Conservation (phyloP, 2,797 vertebrate genomes). For the Sebastes oblongus region DNA sequence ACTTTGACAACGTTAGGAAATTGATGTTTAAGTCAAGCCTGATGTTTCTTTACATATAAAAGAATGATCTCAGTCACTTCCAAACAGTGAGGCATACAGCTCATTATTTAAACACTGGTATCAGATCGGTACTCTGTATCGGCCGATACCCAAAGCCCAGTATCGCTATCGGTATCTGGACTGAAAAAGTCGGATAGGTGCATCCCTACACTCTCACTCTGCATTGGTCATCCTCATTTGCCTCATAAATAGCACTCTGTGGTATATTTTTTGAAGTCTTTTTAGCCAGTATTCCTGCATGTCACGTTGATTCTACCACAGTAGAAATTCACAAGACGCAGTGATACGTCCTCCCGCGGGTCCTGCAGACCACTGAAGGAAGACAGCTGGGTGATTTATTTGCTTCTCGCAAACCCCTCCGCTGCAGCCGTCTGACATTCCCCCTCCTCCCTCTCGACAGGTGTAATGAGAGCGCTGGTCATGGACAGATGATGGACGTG, state of each 20-base stretch:
- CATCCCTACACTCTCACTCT: not conserved
- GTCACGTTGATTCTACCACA: not conserved
- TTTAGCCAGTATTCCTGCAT: not conserved
- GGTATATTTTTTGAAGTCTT: not conserved
- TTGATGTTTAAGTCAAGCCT: too few species aligned
- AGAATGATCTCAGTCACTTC: too few species aligned
- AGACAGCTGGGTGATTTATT: constrained; percentile 24
- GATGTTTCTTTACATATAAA: too few species aligned
- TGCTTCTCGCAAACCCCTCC: constrained; percentile 4
- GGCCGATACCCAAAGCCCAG: too few species aligned
- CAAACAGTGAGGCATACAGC: too few species aligned
- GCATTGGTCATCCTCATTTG: not conserved
- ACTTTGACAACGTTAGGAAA: too few species aligned
- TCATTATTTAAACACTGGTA: too few species aligned
- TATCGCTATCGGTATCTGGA: too few species aligned
- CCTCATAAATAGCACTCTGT: not conserved
- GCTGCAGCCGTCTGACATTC: constrained; percentile 16
- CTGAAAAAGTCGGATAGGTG: too few species aligned
- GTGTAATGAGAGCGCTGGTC: constrained; percentile 84
- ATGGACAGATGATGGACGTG: constrained; percentile 94
- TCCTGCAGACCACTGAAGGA: not conserved
- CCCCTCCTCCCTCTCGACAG: constrained; percentile 53
- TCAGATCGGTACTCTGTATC: too few species aligned
- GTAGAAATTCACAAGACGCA: constrained; percentile 14
- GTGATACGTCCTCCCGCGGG: not conserved